Percentiles rank a stretch among this genome's conserved stretches.
These are phyloP conservation scores for Gambusia yucatana DNA, from an alignment of 2,797 vertebrate genomes.

Conservation along the genomic window DNA sequence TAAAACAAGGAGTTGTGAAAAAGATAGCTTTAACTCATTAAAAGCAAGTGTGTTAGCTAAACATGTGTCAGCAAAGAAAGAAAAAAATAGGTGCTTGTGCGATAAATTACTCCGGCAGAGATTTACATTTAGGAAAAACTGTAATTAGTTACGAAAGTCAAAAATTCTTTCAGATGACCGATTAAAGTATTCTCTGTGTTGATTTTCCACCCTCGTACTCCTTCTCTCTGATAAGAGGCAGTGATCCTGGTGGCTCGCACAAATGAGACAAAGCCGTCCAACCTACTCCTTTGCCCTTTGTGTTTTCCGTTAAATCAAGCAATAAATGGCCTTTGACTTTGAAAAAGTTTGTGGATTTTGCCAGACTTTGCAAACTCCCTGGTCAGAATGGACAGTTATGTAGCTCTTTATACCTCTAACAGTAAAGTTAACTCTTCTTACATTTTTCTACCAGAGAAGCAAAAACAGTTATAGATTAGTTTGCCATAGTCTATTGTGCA, in stretches of 20 bases:
- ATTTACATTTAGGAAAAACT: slow-evolving; percentile 5
- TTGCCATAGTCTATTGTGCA: background rate
- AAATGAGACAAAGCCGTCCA: slow-evolving; percentile 23
- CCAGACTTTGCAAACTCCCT: background rate
- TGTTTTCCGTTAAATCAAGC: slow-evolving; percentile 26
- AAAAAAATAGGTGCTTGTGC: background rate
- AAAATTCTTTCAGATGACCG: slow-evolving; percentile 5
- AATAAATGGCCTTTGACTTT: slow-evolving; percentile 8
- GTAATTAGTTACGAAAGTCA: slow-evolving; percentile 1
- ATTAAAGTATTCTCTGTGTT: slow-evolving; percentile 8
- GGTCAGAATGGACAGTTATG: background rate
- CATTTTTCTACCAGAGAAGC: background rate
- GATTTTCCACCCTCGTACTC: slow-evolving; percentile 7
- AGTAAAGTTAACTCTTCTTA: background rate
- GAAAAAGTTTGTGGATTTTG: background rate
- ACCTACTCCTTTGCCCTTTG: background rate
- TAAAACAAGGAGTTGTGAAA: background rate
- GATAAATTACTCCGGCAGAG: background rate
- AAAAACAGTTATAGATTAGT: background rate
- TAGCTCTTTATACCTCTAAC: background rate
- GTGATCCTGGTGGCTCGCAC: slow-evolving; percentile 8
- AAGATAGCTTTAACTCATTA: background rate
- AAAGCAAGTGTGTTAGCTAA: background rate
- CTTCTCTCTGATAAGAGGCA: slow-evolving; percentile 15
- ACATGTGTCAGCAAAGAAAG: background rate